A percentile compares a stretch with the other conserved stretches of the same genome.
These are phyloP conservation scores for Zygothrica quintamaculata DNA, from an alignment of 2,888 invertebrate genomes.

Conservation along the genomic window DNA sequence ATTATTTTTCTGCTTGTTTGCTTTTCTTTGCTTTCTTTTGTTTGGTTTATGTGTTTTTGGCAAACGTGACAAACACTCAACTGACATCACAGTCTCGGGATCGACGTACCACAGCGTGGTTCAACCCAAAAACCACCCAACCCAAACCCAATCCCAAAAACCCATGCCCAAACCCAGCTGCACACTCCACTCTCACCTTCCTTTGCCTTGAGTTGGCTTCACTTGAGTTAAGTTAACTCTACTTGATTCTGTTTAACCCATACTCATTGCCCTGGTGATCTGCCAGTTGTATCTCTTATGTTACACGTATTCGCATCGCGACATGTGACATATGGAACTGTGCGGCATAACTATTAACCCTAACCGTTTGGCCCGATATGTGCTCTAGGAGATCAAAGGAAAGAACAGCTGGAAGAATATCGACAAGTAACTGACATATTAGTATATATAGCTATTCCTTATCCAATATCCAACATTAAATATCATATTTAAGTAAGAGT, in stretches of 20 bases:
- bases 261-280: constrained; percentile 21
- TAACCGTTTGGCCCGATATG: too few species aligned
- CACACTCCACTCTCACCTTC: not conserved
- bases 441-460: too few species aligned
- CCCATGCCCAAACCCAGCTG: constrained; percentile 4
- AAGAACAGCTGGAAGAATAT: too few species aligned
- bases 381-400: too few species aligned
- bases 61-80: constrained; percentile 68
- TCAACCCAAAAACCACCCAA: constrained; percentile 20
- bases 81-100: constrained; percentile 66
- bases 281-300: constrained; percentile 20
- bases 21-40: not conserved
- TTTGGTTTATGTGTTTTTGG: constrained; percentile 13
- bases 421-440: too few species aligned
- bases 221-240: too few species aligned
- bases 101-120: constrained; percentile 9
- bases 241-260: not conserved
- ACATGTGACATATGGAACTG: constrained; percentile 12
- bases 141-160: too few species aligned
- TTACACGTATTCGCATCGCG: constrained; percentile 22
- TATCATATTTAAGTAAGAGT: too few species aligned
- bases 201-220: too few species aligned
- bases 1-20: constrained; percentile 1
- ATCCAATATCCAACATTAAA: too few species aligned
- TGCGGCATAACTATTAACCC: not conserved